Conservation (phyloP, 2,113 vertebrate genomes). For the Tragelaphus buxtoni region DNA sequence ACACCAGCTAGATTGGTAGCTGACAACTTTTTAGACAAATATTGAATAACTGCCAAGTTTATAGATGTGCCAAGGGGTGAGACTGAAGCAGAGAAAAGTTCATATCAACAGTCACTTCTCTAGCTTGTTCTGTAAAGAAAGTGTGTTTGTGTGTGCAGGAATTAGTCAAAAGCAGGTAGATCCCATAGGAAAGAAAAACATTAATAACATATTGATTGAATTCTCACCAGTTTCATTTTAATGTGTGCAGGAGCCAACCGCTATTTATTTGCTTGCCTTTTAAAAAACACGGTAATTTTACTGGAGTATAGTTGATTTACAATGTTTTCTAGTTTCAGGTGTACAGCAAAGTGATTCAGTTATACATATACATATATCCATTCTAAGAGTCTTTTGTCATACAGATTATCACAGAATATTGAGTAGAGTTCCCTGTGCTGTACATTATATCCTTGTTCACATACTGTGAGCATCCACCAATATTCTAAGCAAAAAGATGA, state of each 20-base stretch:
- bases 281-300: not conserved
- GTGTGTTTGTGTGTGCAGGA: accelerated
- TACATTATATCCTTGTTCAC: not conserved
- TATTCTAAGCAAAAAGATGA: not conserved
- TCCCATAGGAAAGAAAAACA: not conserved
- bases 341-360: not conserved
- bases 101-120: not conserved
- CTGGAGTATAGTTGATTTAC: not conserved
- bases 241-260: not conserved
- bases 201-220: not conserved
- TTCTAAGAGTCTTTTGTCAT: not conserved
- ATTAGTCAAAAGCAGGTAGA: not conserved
- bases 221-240: not conserved
- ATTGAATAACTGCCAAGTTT: not conserved
- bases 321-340: not conserved
- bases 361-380: not conserved
- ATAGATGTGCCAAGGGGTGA: not conserved
- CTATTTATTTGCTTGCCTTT: not conserved
- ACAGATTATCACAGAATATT: not conserved
- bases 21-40: not conserved
- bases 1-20: not conserved
- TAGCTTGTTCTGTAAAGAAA: not conserved
- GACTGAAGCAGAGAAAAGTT: not conserved
- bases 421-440: not conserved
- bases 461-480: not conserved